A percentile compares a stretch with the other conserved stretches of the same genome.
Conservation (phyloP, 2,797 vertebrate genomes). For the Acrossocheilus wenchowensis region DNA sequence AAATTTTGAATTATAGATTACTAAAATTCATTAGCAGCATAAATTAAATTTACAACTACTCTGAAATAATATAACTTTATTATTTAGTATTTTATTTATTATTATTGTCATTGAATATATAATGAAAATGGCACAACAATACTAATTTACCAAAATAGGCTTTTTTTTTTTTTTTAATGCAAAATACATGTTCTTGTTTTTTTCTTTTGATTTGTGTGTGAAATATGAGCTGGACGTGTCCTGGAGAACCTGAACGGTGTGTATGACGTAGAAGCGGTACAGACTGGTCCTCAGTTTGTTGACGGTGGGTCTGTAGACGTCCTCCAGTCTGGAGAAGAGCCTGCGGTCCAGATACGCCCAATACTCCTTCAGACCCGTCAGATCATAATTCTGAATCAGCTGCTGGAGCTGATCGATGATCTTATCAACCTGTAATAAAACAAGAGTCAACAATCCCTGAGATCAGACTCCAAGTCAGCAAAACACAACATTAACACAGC, state of each 20-base stretch:
- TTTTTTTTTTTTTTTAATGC: not conserved
- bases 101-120: too few relatives aligned
- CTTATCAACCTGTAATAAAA: slow-evolving; percentile 87
- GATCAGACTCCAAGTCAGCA: too few relatives aligned
- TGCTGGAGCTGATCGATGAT: slow-evolving; percentile 95
- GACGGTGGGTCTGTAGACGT: slow-evolving; percentile 89
- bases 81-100: not conserved
- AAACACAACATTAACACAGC: not conserved
- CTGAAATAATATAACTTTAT: not conserved
- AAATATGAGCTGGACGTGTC: not conserved
- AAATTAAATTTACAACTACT: not conserved
- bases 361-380: slow-evolving; percentile 89
- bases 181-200: not conserved
- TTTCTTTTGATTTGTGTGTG: not conserved
- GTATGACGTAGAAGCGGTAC: slow-evolving; percentile 92
- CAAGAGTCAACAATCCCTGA: not conserved
- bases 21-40: not conserved
- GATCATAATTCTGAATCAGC: slow-evolving; percentile 87
- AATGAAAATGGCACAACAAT: not conserved
- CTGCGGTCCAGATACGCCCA: slow-evolving; percentile 92
- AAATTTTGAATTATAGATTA: not conserved
- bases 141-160: not conserved
- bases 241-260: slow-evolving; percentile 86
- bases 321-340: slow-evolving; percentile 92
- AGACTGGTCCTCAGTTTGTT: slow-evolving; percentile 93